phyloP scores from a whole-genome alignment of 2,113 vertebrate species.

The Amphiprion ocellaris region DNA sequence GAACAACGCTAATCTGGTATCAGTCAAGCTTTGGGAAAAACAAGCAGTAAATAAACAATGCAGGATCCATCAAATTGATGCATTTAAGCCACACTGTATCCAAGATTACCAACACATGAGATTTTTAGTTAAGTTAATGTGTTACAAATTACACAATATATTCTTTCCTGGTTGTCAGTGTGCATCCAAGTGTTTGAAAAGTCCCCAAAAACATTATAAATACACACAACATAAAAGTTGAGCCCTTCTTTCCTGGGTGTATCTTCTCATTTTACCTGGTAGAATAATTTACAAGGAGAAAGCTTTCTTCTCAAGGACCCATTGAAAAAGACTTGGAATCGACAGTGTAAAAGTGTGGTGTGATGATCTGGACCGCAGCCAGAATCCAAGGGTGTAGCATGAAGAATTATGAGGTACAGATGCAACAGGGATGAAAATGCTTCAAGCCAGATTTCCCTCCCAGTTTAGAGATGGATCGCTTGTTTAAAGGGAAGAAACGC shows the following conservation, averaged over 20 bases:
- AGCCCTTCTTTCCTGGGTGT: conserved; percentile 1
- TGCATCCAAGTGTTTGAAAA: not conserved
- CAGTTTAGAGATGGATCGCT: conserved; percentile 5
- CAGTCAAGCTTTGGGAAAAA: conserved; percentile 37
- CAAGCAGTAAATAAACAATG: conserved; percentile 15
- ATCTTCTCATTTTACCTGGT: not conserved
- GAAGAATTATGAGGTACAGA: conserved; percentile 45
- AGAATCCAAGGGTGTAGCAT: conserved; percentile 22
- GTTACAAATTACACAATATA: too few species aligned
- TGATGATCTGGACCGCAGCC: conserved; percentile 17
- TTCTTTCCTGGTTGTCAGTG: not conserved
- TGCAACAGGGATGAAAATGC: conserved; percentile 36
- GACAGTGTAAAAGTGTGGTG: conserved; percentile 4
- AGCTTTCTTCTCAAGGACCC: not conserved
- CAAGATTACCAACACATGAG: not conserved
- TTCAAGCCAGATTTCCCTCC: conserved; percentile 30
- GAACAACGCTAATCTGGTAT: conserved; percentile 32
- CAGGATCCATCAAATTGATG: not conserved
- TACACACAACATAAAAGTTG: not conserved
- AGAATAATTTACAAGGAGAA: conserved; percentile 19
- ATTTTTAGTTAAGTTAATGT: too few species aligned
- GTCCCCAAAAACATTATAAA: not conserved
- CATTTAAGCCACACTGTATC: not conserved
- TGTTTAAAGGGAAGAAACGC: conserved; percentile 24
- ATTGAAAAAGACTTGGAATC: conserved; percentile 28